Conservation (phyloP, 2,113 vertebrate species). For the Ochotona princeps region DNA sequence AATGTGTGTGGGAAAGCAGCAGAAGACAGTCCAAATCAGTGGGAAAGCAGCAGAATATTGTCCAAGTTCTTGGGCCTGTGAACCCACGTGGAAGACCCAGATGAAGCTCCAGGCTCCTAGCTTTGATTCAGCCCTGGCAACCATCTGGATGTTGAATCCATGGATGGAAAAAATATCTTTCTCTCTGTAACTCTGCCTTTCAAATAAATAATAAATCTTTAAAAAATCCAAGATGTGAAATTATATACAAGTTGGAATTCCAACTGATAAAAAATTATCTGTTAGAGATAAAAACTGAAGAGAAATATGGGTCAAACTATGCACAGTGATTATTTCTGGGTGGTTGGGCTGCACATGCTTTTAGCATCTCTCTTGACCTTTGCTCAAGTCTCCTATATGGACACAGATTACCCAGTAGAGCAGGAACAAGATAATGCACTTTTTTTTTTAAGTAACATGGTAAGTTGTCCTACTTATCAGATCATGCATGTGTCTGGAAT, state of each 20-base stretch:
- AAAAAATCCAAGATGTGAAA: background rate
- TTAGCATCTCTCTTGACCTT: constrained; percentile 33
- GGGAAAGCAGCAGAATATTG: too few relatives aligned
- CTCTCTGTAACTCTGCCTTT: too few relatives aligned
- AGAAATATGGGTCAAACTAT: background rate
- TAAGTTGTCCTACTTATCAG: constrained; percentile 64
- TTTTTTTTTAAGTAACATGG: constrained; percentile 59
- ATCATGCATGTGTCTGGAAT: constrained; percentile 52
- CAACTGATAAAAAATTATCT: background rate
- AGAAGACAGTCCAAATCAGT: too few relatives aligned
- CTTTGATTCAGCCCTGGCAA: too few relatives aligned
- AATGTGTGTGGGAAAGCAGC: too few relatives aligned
- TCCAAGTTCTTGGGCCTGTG: too few relatives aligned
- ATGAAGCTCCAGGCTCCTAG: too few relatives aligned
- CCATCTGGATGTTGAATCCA: too few relatives aligned
- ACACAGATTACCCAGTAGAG: background rate
- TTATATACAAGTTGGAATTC: background rate
- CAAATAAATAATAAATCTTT: too few relatives aligned
- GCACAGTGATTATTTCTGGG: constrained; percentile 1
- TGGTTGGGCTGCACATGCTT: background rate
- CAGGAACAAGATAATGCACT: background rate
- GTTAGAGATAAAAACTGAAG: background rate
- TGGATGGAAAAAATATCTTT: too few relatives aligned
- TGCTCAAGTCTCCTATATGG: constrained; percentile 2
- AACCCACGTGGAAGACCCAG: too few relatives aligned